Percentiles rank a stretch among this genome's conserved stretches.
Evolutionary conservation across 1,140 invertebrate species (phyloP).

Genomic region (Drepana arcuata): DNA sequence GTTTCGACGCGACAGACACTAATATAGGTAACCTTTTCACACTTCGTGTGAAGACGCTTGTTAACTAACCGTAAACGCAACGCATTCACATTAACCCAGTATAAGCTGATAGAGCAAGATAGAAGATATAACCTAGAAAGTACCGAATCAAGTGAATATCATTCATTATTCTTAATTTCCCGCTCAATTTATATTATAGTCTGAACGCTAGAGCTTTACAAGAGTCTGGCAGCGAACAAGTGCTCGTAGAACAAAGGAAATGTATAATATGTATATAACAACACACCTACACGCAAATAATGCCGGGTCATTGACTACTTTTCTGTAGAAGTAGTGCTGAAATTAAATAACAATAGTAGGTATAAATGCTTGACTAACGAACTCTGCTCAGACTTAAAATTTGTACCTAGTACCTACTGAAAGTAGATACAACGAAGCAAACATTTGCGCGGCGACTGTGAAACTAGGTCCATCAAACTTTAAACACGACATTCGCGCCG

Average conservation of each 20-base stretch:
- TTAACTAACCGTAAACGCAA: slow-evolving; percentile 17
- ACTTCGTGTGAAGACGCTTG: slow-evolving; percentile 1
- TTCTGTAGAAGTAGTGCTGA: slow-evolving; percentile 20
- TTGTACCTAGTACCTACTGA: slow-evolving; percentile 13
- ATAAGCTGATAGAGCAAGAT: slow-evolving; percentile 29
- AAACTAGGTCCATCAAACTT: slow-evolving; percentile 17
- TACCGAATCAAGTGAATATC: slow-evolving; percentile 1
- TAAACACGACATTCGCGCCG: slow-evolving; percentile 58
- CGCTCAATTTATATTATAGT: slow-evolving; percentile 15
- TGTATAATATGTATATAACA: slow-evolving; percentile 28
- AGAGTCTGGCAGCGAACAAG: slow-evolving; percentile 10
- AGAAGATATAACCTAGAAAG: slow-evolving; percentile 12
- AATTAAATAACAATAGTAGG: slow-evolving; percentile 28
- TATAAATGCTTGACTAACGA: slow-evolving; percentile 9
- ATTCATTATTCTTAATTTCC: slow-evolving; percentile 16
- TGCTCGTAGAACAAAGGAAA: slow-evolving; percentile 43
- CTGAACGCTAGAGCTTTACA: too few species aligned
- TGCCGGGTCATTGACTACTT: slow-evolving; percentile 60
- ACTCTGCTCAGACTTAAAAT: slow-evolving; percentile 15
- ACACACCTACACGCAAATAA: slow-evolving; percentile 54
- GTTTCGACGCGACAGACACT: slow-evolving; percentile 5
- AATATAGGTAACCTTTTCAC: slow-evolving; percentile 4
- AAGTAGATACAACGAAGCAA: slow-evolving; percentile 14
- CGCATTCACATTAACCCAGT: slow-evolving; percentile 30
- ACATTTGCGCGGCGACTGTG: slow-evolving; percentile 22